Evolutionary conservation across 2,113 vertebrate species (phyloP).

Genomic region (Hippopotamus amphibius): DNA sequence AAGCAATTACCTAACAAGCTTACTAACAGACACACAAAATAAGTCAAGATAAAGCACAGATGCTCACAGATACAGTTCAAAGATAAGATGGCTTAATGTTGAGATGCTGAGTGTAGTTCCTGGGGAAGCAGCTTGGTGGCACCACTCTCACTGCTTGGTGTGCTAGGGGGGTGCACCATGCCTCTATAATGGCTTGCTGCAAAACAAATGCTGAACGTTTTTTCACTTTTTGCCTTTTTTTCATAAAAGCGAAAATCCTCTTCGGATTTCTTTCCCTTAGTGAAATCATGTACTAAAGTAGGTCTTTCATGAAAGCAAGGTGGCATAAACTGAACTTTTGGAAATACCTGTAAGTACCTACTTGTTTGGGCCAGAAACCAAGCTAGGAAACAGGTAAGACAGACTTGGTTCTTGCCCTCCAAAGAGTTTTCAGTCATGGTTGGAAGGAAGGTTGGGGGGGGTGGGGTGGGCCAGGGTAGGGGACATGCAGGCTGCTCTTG

Average conservation of each 20-base stretch:
- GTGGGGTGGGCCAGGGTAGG: background rate
- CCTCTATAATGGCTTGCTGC: background rate
- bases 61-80: background rate
- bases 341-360: background rate
- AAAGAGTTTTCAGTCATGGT: background rate
- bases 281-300: background rate
- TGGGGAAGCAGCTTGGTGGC: background rate
- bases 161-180: no score
- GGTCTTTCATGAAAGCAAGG: background rate
- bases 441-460: background rate
- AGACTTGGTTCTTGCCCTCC: background rate
- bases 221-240: background rate
- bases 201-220: background rate
- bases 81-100: background rate
- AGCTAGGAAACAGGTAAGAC: background rate
- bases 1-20: background rate
- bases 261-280: background rate
- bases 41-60: background rate
- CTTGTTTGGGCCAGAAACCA: background rate
- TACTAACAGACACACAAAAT: background rate
- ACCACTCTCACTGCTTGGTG: background rate
- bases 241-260: background rate
- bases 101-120: background rate
- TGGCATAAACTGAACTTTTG: no score
- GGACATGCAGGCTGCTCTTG: background rate